phyloP scores from a whole-genome alignment of 2,113 vertebrate genomes.

The Zosterops japonicus region DNA sequence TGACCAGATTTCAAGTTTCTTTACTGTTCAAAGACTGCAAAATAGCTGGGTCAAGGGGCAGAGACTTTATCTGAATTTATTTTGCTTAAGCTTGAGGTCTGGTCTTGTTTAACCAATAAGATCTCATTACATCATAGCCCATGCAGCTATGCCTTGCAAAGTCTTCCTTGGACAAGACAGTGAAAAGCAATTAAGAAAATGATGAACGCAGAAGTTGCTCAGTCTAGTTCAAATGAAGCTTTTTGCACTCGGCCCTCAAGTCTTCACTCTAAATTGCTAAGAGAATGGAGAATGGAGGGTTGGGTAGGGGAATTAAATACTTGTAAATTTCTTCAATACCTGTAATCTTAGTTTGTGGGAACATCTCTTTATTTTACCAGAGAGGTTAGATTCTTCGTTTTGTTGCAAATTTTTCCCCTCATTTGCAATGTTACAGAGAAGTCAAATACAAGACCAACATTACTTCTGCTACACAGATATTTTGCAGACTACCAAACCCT shows the following conservation, averaged over 20 bases:
- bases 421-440: neutral
- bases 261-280: constrained; percentile 15
- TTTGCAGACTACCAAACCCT: neutral
- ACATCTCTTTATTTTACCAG: neutral
- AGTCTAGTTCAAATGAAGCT: neutral
- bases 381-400: constrained; percentile 3
- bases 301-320: neutral
- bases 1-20: constrained; percentile 45
- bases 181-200: constrained; percentile 37
- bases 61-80: constrained; percentile 33
- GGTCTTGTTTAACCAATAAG: constrained; percentile 56
- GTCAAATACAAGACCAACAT: neutral
- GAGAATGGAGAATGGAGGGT: neutral
- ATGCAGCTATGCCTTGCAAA: constrained; percentile 36
- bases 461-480: neutral
- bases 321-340: neutral
- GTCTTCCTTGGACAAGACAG: constrained; percentile 17
- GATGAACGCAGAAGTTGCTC: neutral
- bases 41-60: constrained; percentile 57
- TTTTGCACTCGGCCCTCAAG: neutral
- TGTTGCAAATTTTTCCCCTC: neutral
- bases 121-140: constrained; percentile 47
- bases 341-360: constrained; percentile 13
- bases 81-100: constrained; percentile 44
- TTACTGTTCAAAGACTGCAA: constrained; percentile 42